Base-by-base conservation (phyloP, 2,113 vertebrate genomes). In the Larimichthys crocea region DNA sequence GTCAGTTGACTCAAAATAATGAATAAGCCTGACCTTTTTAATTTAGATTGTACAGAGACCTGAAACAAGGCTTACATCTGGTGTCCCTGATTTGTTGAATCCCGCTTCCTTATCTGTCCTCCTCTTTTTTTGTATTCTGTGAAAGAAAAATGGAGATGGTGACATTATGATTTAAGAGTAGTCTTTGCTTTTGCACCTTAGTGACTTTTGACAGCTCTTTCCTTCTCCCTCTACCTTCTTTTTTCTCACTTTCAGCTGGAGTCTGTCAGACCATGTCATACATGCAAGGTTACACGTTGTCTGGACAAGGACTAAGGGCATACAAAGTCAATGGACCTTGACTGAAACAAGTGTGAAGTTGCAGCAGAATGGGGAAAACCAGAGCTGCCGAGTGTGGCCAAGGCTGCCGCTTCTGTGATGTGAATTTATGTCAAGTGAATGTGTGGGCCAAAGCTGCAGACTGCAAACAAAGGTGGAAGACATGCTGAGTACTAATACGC, bases 301-400 rank as follows among this genome's bases (percentile, higher is more conserved):
- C 86, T 74, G 69, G 85, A 92, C 87, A 81, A 89, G 83, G 83
- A 87, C 91, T 90, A 53, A 68, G 72, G 88, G 83, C 90, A 88
- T 83, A 82, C 68, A 89, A 87, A 91, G 82, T 83, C 85, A 91
- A 88, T 87, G 82, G 88, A 92, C 85, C 92, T 82, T 89, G 88
- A 90, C 90, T 84, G 85, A 88, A 92, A 91, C 84, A 88, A 91
- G 90, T 88, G 86, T 74, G 89, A 93, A 86, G 80, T 82, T 87
- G 84, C 70, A 76, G 89, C 74, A 79, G 80, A 90, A 87, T 80
- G 80, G 79, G 79, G 73, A 87, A 79, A 87, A 84, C 46, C 42
- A 29, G 56, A 81, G 82, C 48, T 64, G 76, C 74, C 3, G 53
- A 79, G 79, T 74, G 83, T 76, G 80, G 85, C 88, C 87, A 85